phyloP scores from a whole-genome alignment of 1,140 invertebrate genomes.

The Probaryconus sp. region DNA sequence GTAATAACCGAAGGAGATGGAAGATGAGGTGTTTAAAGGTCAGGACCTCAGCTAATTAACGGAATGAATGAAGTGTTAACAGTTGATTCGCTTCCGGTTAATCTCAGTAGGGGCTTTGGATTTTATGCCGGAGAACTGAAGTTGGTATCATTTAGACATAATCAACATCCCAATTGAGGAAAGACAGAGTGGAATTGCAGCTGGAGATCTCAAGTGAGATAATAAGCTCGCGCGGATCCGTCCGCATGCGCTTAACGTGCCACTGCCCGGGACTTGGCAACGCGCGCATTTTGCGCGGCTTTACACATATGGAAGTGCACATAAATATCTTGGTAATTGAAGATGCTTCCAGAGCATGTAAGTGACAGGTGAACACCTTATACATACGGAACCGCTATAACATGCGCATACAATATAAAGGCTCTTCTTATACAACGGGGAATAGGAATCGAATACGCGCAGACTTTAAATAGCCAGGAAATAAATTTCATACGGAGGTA shows the following conservation, averaged over 20 bases:
- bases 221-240: conserved; percentile 46
- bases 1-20: too few species aligned
- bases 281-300: conserved; percentile 12
- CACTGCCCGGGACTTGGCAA: conserved; percentile 26
- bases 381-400: conserved; percentile 63
- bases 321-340: conserved; percentile 67
- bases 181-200: conserved; percentile 33
- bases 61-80: conserved; percentile 4
- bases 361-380: conserved; percentile 74
- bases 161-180: conserved; percentile 35
- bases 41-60: conserved; percentile 1
- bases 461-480: too few species aligned
- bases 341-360: conserved; percentile 69
- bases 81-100: not conserved
- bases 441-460: too few species aligned
- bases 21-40: too few species aligned
- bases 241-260: conserved; percentile 26
- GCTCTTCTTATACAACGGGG: conserved; percentile 8
- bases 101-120: conserved; percentile 1
- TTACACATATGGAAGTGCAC: conserved; percentile 41
- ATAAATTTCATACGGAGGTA: too few species aligned
- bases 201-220: conserved; percentile 47
- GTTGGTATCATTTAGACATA: conserved; percentile 28
- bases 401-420: conserved; percentile 16
- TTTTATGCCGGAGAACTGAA: too few species aligned